phyloP scores from a whole-genome alignment of 2,797 vertebrate species.

The Synanceia verrucosa region DNA sequence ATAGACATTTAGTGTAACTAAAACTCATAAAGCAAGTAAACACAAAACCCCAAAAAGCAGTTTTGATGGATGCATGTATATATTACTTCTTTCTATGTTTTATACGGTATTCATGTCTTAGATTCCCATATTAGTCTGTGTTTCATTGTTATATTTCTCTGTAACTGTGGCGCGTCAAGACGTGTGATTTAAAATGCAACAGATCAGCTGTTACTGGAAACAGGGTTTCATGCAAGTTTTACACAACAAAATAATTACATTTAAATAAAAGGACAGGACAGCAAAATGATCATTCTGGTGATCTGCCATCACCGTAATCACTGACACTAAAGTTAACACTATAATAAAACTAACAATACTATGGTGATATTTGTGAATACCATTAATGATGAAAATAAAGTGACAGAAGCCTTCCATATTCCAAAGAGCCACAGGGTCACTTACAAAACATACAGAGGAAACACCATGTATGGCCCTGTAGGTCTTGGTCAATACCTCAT shows the following conservation, averaged over 20 bases:
- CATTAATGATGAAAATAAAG: not conserved
- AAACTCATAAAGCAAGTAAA: too few relatives aligned
- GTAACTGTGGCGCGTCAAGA: not conserved
- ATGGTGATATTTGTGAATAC: not conserved
- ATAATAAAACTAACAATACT: not conserved
- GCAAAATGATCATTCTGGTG: not conserved
- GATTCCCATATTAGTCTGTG: not conserved
- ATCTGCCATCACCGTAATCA: not conserved
- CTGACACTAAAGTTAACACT: not conserved
- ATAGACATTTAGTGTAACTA: not conserved
- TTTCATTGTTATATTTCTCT: not conserved
- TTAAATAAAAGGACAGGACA: not conserved
- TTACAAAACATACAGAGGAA: slow-evolving; percentile 19
- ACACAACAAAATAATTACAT: not conserved
- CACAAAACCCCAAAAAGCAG: too few relatives aligned
- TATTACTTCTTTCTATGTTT: not conserved
- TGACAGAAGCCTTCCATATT: not conserved
- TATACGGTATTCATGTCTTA: not conserved
- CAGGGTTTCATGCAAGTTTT: not conserved
- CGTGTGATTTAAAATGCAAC: not conserved
- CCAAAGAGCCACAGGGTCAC: not conserved
- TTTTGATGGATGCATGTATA: not conserved
- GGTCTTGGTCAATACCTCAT: slow-evolving; percentile 38
- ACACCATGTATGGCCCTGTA: slow-evolving; percentile 1
- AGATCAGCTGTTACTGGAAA: not conserved